Evolutionary conservation across 1,140 invertebrate species (phyloP).

Genomic region (Polyergus mexicanus): DNA sequence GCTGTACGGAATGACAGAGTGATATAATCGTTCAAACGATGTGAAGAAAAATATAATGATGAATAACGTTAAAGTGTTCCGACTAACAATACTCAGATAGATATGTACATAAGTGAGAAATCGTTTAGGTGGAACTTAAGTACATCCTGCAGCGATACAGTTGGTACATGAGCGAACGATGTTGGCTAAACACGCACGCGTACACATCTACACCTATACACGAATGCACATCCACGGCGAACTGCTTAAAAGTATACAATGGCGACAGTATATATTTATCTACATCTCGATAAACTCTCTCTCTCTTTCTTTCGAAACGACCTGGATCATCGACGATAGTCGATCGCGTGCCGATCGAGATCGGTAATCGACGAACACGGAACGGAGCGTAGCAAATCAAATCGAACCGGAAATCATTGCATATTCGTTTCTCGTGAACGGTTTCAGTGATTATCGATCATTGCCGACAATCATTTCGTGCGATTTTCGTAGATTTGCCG

Average conservation of each 20-base stretch:
- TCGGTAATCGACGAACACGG: background rate
- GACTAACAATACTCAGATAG: constrained; percentile 71
- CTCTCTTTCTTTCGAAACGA: background rate
- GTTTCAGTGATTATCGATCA: constrained; percentile 26
- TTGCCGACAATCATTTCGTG: constrained; percentile 66
- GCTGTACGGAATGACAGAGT: constrained; percentile 65
- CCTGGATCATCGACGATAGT: constrained; percentile 36
- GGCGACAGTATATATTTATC: constrained; percentile 21
- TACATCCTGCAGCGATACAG: constrained; percentile 60
- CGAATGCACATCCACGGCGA: constrained; percentile 8
- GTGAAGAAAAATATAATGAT: constrained; percentile 49
- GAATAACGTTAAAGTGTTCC: constrained; percentile 73
- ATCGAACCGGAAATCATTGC: constrained; percentile 14
- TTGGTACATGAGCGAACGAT: constrained; percentile 43
- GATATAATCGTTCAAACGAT: constrained; percentile 58
- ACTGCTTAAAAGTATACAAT: background rate
- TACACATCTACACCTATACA: background rate
- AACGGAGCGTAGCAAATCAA: constrained; percentile 19
- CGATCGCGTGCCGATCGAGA: constrained; percentile 50
- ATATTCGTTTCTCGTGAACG: constrained; percentile 26
- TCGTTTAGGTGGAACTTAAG: constrained; percentile 66
- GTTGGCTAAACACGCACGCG: constrained; percentile 1
- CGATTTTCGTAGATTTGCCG: constrained; percentile 19
- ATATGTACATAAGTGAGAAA: constrained; percentile 64
- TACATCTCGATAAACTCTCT: background rate